A percentile compares a stretch with the other conserved stretches of the same genome.
phyloP scores from a whole-genome alignment of 2,113 vertebrate species.

The Elephantulus edwardii region DNA sequence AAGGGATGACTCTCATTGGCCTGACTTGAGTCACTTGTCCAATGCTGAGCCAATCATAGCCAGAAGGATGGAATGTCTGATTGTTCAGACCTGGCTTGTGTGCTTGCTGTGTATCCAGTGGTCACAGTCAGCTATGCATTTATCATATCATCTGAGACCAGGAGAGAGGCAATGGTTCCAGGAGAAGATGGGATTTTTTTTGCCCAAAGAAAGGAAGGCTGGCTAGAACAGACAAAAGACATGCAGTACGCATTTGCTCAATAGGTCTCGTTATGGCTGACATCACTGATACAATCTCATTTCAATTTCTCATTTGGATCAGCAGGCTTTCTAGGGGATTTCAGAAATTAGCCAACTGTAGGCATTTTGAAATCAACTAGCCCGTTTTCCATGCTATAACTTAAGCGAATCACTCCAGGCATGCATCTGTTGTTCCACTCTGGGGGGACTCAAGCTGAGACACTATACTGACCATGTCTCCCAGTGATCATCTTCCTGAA shows the following conservation, averaged over 20 bases:
- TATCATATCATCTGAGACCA: neutral
- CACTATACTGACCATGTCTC: neutral
- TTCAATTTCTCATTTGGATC: slow-evolving; percentile 31
- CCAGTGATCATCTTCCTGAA: neutral
- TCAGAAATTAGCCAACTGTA: slow-evolving; percentile 43
- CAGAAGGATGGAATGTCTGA: neutral
- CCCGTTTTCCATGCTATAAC: neutral
- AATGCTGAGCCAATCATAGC: neutral
- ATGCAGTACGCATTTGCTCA: neutral
- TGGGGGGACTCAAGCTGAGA: neutral
- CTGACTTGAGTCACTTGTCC: neutral
- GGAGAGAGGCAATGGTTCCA: neutral
- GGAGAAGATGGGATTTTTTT: neutral
- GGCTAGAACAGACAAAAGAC: neutral
- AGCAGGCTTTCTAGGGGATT: slow-evolving; percentile 32
- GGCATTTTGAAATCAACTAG: slow-evolving; percentile 46
- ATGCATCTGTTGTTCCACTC: slow-evolving; percentile 4
- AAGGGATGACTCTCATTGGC: neutral
- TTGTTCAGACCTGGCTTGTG: neutral
- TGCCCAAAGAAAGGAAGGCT: neutral
- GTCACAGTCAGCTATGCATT: fast-evolving
- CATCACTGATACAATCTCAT: neutral
- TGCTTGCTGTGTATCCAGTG: neutral
- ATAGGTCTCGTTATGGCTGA: neutral
- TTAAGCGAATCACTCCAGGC: neutral